phyloP scores from a whole-genome alignment of 2,113 vertebrate species.

The Microcebus tavaratra region DNA sequence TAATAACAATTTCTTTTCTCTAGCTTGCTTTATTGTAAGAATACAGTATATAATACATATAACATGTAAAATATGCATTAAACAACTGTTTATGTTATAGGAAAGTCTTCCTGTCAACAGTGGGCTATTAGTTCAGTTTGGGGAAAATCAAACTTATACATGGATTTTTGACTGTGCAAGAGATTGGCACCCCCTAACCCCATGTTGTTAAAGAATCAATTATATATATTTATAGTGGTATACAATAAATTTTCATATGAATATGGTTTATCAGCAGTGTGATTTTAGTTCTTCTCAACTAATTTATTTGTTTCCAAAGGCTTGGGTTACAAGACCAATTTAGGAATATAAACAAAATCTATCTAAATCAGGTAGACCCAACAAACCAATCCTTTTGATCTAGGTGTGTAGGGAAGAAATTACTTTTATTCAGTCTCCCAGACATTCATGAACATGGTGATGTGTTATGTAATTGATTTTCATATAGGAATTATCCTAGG shows the following conservation, averaged over 20 bases:
- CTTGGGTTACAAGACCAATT: no score
- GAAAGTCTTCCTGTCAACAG: background rate
- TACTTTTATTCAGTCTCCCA: no score
- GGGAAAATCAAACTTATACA: background rate
- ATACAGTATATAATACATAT: background rate
- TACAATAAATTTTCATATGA: background rate
- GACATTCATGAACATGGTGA: no score
- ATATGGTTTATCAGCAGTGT: background rate
- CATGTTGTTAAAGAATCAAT: background rate
- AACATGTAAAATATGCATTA: background rate
- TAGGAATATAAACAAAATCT: no score
- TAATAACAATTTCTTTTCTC: background rate
- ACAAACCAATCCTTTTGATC: no score
- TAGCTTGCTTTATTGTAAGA: background rate
- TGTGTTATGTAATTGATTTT: no score
- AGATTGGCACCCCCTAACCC: background rate
- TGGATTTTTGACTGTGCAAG: background rate
- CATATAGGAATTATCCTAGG: no score
- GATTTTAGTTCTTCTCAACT: slow-evolving; percentile 12
- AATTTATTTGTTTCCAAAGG: no score
- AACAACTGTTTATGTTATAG: background rate
- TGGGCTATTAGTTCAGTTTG: background rate
- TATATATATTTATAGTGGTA: background rate
- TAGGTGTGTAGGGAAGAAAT: no score
- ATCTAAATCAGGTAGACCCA: no score